These are phyloP conservation scores for Athalia rosae DNA, from an alignment of 2,888 invertebrate genomes.

Conservation along the genomic window DNA sequence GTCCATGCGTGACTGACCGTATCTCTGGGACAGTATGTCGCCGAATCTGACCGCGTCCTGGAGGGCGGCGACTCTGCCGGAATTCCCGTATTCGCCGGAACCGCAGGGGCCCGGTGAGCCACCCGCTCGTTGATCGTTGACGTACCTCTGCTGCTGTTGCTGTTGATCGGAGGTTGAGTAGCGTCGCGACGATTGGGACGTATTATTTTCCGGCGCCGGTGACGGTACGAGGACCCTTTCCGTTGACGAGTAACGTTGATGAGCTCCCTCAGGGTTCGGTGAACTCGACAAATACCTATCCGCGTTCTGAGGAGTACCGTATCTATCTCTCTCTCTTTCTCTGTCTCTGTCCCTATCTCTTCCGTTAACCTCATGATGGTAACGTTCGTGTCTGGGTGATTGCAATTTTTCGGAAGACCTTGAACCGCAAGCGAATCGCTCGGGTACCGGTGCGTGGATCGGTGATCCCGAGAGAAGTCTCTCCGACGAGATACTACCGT, in stretches of 20 bases:
- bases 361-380: constrained; percentile 55
- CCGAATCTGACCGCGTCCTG: constrained; percentile 60
- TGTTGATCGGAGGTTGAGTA: constrained; percentile 15
- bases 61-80: neutral
- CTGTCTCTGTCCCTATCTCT: constrained; percentile 54
- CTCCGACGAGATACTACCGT: constrained; percentile 62
- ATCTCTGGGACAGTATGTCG: constrained; percentile 65
- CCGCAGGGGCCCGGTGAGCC: constrained; percentile 45
- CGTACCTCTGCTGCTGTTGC: constrained; percentile 13
- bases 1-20: constrained; percentile 59
- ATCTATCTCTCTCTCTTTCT: constrained; percentile 52
- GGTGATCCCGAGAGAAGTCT: constrained; percentile 67
- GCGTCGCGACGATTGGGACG: constrained; percentile 20
- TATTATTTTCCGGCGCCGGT: constrained; percentile 38
- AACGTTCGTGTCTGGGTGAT: constrained; percentile 48
- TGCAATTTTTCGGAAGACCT: constrained; percentile 25
- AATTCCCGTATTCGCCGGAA: neutral
- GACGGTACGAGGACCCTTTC: constrained; percentile 55
- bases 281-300: constrained; percentile 66
- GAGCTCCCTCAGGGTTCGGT: constrained; percentile 64
- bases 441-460: constrained; percentile 68
- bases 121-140: constrained; percentile 17
- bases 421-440: constrained; percentile 61
- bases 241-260: constrained; percentile 66
- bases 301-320: constrained; percentile 32